phyloP scores from a whole-genome alignment of 2,113 vertebrate species.

The Phalacrocorax aristotelis region DNA sequence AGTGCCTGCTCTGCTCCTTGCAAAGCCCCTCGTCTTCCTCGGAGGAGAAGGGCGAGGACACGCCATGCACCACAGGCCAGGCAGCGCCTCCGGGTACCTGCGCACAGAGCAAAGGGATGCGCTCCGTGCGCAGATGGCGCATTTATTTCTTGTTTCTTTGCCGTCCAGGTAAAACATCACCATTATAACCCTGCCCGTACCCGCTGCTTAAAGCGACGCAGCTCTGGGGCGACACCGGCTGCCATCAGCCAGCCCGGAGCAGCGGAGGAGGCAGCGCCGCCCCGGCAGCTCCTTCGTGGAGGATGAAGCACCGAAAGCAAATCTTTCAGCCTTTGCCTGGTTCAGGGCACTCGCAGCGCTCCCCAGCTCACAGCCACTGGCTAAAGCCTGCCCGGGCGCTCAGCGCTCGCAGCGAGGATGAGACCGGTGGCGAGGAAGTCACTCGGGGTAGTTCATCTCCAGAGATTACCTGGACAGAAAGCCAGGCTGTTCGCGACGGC shows the following conservation, averaged over 20 bases:
- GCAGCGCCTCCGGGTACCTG: not conserved
- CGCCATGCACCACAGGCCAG: accelerated
- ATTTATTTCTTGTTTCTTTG: not conserved
- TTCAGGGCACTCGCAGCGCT: not conserved
- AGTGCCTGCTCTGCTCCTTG: accelerated
- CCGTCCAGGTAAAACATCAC: not conserved
- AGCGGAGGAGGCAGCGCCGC: not conserved
- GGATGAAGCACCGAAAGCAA: not conserved
- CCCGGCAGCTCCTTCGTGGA: not conserved
- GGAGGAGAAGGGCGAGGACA: not conserved
- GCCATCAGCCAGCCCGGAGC: not conserved
- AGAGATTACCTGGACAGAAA: not conserved
- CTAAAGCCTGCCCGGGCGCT: not conserved
- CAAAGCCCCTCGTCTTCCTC: not conserved
- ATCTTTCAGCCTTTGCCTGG: not conserved
- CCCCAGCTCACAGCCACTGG: not conserved
- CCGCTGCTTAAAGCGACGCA: accelerated
- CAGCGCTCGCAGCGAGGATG: accelerated
- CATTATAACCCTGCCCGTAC: not conserved
- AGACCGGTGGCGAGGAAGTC: not conserved
- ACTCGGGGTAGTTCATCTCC: not conserved
- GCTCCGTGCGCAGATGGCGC: no score
- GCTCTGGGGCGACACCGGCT: not conserved
- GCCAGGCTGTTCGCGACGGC: not conserved
- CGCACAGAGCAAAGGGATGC: accelerated